Conservation (phyloP, 2,797 vertebrate genomes). For the Megaceryle alcyon region DNA sequence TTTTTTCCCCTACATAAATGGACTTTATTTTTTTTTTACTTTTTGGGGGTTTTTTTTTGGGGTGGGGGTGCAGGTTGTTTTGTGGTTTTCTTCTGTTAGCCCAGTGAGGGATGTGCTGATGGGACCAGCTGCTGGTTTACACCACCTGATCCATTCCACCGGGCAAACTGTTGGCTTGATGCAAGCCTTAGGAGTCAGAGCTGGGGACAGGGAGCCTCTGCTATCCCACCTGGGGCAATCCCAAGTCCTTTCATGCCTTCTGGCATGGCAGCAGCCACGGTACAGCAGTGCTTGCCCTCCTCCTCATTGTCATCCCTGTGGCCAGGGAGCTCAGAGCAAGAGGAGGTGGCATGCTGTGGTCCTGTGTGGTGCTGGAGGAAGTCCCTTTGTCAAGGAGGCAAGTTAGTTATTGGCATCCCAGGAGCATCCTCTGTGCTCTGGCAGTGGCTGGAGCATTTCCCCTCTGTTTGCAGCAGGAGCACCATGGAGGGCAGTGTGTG, state of each 20-base stretch:
- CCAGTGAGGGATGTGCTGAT: neutral
- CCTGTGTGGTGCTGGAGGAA: neutral
- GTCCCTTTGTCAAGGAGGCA: neutral
- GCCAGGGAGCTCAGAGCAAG: neutral
- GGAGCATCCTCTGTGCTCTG: neutral
- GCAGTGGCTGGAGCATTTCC: neutral
- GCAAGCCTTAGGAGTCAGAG: slow-evolving; percentile 3
- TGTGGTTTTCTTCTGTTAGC: neutral
- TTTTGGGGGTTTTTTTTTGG: too few relatives aligned
- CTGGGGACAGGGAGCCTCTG: neutral
- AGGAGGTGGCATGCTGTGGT: neutral
- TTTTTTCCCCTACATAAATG: neutral
- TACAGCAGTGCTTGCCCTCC: neutral
- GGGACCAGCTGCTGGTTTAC: neutral
- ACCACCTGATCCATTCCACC: neutral
- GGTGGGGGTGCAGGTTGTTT: too few relatives aligned
- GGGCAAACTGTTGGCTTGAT: neutral
- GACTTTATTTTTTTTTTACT: neutral
- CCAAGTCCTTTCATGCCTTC: neutral
- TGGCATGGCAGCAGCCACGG: neutral
- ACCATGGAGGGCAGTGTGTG: accelerated
- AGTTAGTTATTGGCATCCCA: neutral
- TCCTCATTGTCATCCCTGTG: neutral
- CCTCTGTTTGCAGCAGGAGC: neutral
- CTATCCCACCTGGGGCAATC: neutral